These are phyloP conservation scores for Drosophila pseudotakahashii DNA, from an alignment of 2,888 invertebrate genomes.

Conservation along the genomic window DNA sequence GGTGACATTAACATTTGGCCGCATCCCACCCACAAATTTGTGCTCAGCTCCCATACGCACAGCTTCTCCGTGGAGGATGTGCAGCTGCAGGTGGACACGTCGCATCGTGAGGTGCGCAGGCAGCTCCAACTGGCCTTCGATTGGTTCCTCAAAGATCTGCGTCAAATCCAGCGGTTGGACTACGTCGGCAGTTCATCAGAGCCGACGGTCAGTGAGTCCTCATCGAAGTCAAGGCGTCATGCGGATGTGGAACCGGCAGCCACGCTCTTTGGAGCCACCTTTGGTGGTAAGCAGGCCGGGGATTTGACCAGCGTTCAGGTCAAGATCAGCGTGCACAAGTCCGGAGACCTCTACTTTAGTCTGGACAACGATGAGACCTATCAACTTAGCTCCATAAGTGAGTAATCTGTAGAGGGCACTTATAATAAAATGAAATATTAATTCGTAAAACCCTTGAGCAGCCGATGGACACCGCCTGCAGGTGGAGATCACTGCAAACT, in stretches of 20 bases:
- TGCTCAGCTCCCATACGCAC: constrained; percentile 88
- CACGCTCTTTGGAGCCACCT: constrained; percentile 62
- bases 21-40: constrained; percentile 89
- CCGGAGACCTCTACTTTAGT: constrained; percentile 86
- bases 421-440: neutral
- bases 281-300: constrained; percentile 63
- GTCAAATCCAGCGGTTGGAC: constrained; percentile 81
- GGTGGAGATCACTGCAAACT: constrained; percentile 87
- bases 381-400: constrained; percentile 86
- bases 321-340: constrained; percentile 86
- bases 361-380: constrained; percentile 91
- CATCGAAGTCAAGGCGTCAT: constrained; percentile 39
- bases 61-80: constrained; percentile 84
- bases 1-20: constrained; percentile 91
- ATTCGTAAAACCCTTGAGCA: constrained; percentile 37
- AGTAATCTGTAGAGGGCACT: constrained; percentile 33
- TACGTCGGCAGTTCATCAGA: constrained; percentile 48
- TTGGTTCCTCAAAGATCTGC: constrained; percentile 81
- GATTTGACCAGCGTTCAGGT: constrained; percentile 82
- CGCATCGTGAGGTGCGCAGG: constrained; percentile 77
- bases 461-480: constrained; percentile 84
- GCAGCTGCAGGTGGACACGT: constrained; percentile 79
- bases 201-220: constrained; percentile 40
- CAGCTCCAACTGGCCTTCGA: constrained; percentile 80
- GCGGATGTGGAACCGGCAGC: constrained; percentile 46